Evolutionary conservation across 2,113 vertebrate species (phyloP), one percentile per base, ranked within the genome.

Genomic region (Silurus meridionalis): DNA sequence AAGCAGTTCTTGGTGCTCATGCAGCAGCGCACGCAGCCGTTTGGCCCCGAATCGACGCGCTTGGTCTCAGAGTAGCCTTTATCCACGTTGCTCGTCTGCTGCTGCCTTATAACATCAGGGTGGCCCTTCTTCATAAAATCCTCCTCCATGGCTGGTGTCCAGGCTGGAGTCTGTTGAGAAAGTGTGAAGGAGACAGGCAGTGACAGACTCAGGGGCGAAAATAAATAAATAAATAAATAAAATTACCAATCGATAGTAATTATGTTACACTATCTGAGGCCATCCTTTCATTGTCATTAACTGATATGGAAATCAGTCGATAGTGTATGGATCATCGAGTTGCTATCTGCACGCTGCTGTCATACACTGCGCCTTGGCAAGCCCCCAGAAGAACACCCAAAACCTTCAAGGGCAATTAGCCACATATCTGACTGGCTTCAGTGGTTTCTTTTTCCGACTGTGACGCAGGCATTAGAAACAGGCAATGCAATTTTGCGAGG

Each of bases 1-100:
- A 95, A 86, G 74, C 95, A 95, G 67, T 90, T 74, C 64, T 83
- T 86, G 87, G 93, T 92, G 71, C 64, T 61, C 80, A 60, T 72
- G 88, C 87, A 87, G 78, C 95, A 95, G 53, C 2, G 86, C 6
- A 91, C 88, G 77, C 95, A 95, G 46, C 88, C 83, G 5, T 83
- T 90, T 58, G 89, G 87, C 46, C 83, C 17, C 66, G 83, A 83
- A 61, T 85, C 53, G 60, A 74, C 17, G 28, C 8, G 6, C 75
- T 89, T 86, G 82, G 84, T 87, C 37, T 69, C 60, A 0, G 86
- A 37, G 72, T 52, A 81, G 55, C 78, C 55, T 28, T 67, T 61
- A 2, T 72, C 78, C 55, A 82, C 80, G 25, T 88, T 86, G 82
- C 63, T 84, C 6, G 46, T 86, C 15, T 90, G 87, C 80, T 90